Conservation (phyloP, 2,888 invertebrate species). For the Anoncus sp. region DNA sequence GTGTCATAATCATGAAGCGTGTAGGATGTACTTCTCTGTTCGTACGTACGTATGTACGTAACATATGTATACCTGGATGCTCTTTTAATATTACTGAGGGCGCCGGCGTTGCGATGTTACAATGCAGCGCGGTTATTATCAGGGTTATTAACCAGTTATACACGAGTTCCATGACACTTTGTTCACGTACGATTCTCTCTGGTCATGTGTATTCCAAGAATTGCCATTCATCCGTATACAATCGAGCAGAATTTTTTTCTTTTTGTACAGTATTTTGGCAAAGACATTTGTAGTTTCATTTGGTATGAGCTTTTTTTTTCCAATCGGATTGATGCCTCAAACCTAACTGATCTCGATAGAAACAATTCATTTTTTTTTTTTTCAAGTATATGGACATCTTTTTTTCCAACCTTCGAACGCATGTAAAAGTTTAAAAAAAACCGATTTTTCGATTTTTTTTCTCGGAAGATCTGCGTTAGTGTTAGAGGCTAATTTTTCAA, state of each 20-base stretch:
- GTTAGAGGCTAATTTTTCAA: no score
- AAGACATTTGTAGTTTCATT: not conserved
- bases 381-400: not conserved
- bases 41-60: not conserved
- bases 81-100: not conserved
- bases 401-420: no score
- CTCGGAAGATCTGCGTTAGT: no score
- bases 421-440: no score
- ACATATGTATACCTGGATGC: not conserved
- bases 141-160: slow-evolving; percentile 29
- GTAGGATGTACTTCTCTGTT: slow-evolving; percentile 14
- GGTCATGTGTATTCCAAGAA: slow-evolving; percentile 11
- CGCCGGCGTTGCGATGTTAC: slow-evolving; percentile 41
- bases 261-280: not conserved
- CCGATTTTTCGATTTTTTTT: no score
- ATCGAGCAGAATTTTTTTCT: not conserved
- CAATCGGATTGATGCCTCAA: not conserved
- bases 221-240: slow-evolving; percentile 9
- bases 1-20: slow-evolving; percentile 45
- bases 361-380: not conserved
- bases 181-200: slow-evolving; percentile 13
- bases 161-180: slow-evolving; percentile 24
- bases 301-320: not conserved
- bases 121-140: slow-evolving; percentile 28
- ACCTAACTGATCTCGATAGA: not conserved